phyloP scores from a whole-genome alignment of 2,888 invertebrate genomes.

The Drosophila niveifrons region DNA sequence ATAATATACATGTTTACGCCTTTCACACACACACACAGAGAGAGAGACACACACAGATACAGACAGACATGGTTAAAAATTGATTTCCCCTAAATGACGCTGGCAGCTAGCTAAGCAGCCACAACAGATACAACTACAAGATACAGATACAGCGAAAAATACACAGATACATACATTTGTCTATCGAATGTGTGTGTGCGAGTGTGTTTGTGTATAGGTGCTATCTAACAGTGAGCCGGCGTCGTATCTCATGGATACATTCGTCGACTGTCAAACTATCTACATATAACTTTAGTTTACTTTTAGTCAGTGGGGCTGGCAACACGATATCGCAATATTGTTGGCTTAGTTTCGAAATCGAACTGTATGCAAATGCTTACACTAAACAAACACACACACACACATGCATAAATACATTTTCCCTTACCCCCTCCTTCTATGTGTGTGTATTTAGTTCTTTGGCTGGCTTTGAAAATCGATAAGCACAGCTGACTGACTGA shows the following conservation, averaged over 20 bases:
- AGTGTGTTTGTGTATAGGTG: slow-evolving; percentile 7
- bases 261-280: slow-evolving; percentile 43
- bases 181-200: slow-evolving; percentile 6
- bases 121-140: slow-evolving; percentile 30
- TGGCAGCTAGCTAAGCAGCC: slow-evolving; percentile 38
- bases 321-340: slow-evolving; percentile 32
- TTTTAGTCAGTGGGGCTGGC: slow-evolving; percentile 9
- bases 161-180: slow-evolving; percentile 24
- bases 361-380: slow-evolving; percentile 49
- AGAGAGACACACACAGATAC: slow-evolving; percentile 23
- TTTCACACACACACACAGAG: slow-evolving; percentile 32
- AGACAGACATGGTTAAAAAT: slow-evolving; percentile 58
- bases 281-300: slow-evolving; percentile 50
- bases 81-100: slow-evolving; percentile 66
- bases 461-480: slow-evolving; percentile 64
- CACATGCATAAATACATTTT: slow-evolving; percentile 46
- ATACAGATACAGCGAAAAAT: slow-evolving; percentile 17
- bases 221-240: slow-evolving; percentile 34
- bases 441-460: slow-evolving; percentile 22
- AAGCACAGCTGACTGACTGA: slow-evolving; percentile 38
- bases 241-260: slow-evolving; percentile 68
- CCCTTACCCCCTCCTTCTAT: neutral
- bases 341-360: slow-evolving; percentile 46
- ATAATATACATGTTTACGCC: slow-evolving; percentile 60
- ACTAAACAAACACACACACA: slow-evolving; percentile 16